Conservation (phyloP, 2,113 vertebrate genomes). For the Suncus etruscus region DNA sequence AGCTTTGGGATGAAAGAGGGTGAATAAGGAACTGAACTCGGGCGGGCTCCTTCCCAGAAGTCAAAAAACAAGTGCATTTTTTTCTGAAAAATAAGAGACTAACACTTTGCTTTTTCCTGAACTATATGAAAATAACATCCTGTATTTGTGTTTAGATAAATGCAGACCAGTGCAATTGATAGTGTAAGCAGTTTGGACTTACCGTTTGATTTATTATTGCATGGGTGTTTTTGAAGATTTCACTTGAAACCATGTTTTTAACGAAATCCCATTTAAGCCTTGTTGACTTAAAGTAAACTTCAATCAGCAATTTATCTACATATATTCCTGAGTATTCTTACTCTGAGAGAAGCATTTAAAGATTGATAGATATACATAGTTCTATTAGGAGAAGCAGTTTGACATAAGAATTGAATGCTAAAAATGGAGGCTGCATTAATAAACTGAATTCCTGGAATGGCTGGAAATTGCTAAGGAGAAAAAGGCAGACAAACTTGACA, state of each 20-base stretch:
- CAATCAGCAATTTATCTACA: background rate
- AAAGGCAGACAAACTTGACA: constrained; percentile 17
- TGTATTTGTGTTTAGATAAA: constrained; percentile 68
- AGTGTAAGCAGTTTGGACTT: constrained; percentile 69
- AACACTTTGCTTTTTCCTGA: constrained; percentile 13
- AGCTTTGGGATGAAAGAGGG: background rate
- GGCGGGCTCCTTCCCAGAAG: background rate
- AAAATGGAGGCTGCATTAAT: constrained; percentile 41
- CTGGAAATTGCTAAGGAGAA: constrained; percentile 61
- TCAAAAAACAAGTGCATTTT: constrained; percentile 48
- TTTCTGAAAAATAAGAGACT: constrained; percentile 46
- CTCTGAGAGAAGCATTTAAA: constrained; percentile 21
- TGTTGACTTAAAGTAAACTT: constrained; percentile 63
- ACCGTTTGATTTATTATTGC: constrained; percentile 60
- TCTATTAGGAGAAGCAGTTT: constrained; percentile 15
- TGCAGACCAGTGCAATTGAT: constrained; percentile 9
- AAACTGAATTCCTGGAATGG: constrained; percentile 54
- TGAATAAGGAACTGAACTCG: background rate
- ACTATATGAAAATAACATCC: constrained; percentile 69
- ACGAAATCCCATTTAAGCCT: constrained; percentile 29
- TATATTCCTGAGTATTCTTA: constrained; percentile 10
- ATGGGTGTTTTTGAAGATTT: constrained; percentile 17
- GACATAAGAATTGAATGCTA: constrained; percentile 52
- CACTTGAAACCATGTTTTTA: constrained; percentile 51
- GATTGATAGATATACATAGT: background rate